phyloP scores from a whole-genome alignment of 1,140 invertebrate species.

The Zaprionus lachaisei region DNA sequence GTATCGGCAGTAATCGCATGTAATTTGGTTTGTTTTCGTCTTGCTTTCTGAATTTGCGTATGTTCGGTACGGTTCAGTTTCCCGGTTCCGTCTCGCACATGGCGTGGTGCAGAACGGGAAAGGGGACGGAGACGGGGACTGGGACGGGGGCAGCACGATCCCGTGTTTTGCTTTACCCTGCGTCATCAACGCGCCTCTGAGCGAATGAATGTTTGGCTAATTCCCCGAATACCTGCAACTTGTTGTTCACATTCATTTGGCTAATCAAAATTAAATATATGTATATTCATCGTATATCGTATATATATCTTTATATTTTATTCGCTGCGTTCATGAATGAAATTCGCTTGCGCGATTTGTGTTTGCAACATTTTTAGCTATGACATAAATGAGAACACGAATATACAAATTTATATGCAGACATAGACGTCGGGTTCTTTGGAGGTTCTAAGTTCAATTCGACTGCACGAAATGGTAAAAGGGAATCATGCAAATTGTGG shows the following conservation, averaged over 20 bases:
- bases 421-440: not conserved
- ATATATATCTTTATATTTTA: constrained; percentile 67
- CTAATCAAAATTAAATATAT: constrained; percentile 62
- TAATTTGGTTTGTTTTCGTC: not conserved
- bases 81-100: not conserved
- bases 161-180: constrained; percentile 42
- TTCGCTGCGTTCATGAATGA: constrained; percentile 69
- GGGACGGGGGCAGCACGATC: not conserved
- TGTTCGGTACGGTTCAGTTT: not conserved
- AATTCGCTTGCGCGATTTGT: constrained; percentile 39
- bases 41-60: constrained; percentile 1
- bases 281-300: constrained; percentile 63
- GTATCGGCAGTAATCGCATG: constrained; percentile 7
- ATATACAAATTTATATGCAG: not conserved
- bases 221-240: constrained; percentile 28
- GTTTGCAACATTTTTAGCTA: constrained; percentile 69
- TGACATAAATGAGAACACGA: constrained; percentile 64
- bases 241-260: constrained; percentile 61
- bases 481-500: not conserved
- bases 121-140: too few relatives aligned
- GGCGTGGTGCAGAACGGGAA: too few relatives aligned
- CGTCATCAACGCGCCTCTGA: constrained; percentile 59
- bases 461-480: not conserved
- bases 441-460: not conserved
- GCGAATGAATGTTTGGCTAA: constrained; percentile 38